These are phyloP conservation scores for Poeciliopsis paucimaculata DNA, from an alignment of 2,797 vertebrate species.

Conservation along the genomic window DNA sequence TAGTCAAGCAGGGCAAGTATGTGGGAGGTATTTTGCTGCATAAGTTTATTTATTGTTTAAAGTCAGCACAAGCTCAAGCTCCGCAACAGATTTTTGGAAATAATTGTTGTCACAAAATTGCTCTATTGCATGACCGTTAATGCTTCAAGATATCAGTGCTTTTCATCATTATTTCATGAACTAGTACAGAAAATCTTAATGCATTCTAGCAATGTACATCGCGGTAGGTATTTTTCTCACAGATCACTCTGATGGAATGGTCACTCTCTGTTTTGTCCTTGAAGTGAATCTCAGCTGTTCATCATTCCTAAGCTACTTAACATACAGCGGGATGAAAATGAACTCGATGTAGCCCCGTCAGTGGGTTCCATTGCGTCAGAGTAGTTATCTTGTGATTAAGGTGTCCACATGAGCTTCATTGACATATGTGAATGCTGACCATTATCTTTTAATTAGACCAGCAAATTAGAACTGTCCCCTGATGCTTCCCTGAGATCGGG, in stretches of 20 bases:
- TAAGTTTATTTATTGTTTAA: conserved; percentile 42
- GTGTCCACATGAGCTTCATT: conserved; percentile 58
- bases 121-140: conserved; percentile 5
- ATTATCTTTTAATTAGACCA: conserved; percentile 78
- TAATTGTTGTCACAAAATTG: conserved; percentile 14
- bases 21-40: conserved; percentile 48
- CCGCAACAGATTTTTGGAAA: conserved; percentile 4
- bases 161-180: conserved; percentile 11
- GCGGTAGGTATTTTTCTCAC: neutral
- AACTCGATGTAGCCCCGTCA: conserved; percentile 40
- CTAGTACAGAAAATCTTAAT: neutral
- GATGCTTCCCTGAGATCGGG: conserved; percentile 50
- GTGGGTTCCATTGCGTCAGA: conserved; percentile 47
- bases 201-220: neutral
- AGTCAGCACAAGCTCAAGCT: conserved; percentile 39
- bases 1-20: conserved; percentile 46
- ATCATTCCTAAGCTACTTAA: conserved; percentile 45
- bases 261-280: conserved; percentile 15
- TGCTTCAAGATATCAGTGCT: conserved; percentile 11
- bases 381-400: conserved; percentile 70
- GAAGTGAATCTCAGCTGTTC: conserved; percentile 10
- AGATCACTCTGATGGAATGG: neutral
- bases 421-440: conserved; percentile 64
- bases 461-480: conserved; percentile 61
- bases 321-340: conserved; percentile 33